Conservation (phyloP, 1,140 invertebrate genomes). For the Chrysomallon squamiferum region DNA sequence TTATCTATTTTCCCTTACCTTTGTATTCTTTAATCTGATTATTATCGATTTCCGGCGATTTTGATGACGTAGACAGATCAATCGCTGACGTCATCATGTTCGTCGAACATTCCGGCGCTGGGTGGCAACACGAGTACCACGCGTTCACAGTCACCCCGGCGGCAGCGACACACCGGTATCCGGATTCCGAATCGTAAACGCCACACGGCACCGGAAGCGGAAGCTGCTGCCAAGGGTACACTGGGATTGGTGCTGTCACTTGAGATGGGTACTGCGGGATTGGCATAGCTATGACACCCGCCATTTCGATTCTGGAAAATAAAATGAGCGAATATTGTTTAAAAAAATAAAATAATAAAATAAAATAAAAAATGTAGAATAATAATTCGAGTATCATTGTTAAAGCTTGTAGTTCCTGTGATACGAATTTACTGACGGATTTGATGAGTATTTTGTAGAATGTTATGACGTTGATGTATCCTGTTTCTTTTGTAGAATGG, state of each 20-base stretch:
- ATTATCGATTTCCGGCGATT: not conserved
- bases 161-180: not conserved
- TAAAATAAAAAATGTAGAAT: too few species aligned
- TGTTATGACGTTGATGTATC: too few species aligned
- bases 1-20: too few species aligned
- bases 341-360: too few species aligned
- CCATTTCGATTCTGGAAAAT: not conserved
- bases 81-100: not conserved
- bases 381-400: too few species aligned
- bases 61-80: not conserved
- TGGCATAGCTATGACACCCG: conserved; percentile 1
- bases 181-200: not conserved
- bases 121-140: not conserved
- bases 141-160: not conserved
- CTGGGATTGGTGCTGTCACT: not conserved
- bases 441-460: too few species aligned
- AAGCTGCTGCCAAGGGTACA: not conserved
- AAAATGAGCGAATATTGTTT: too few species aligned
- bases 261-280: not conserved
- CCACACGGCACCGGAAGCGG: not conserved
- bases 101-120: not conserved
- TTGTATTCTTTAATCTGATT: too few species aligned
- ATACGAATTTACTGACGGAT: too few species aligned
- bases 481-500: too few species aligned
- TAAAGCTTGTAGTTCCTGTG: too few species aligned